Percentiles rank a stretch among this genome's conserved stretches.
Evolutionary conservation across 2,888 invertebrate genomes (phyloP).

Genomic region (Microdon myrmicae): DNA sequence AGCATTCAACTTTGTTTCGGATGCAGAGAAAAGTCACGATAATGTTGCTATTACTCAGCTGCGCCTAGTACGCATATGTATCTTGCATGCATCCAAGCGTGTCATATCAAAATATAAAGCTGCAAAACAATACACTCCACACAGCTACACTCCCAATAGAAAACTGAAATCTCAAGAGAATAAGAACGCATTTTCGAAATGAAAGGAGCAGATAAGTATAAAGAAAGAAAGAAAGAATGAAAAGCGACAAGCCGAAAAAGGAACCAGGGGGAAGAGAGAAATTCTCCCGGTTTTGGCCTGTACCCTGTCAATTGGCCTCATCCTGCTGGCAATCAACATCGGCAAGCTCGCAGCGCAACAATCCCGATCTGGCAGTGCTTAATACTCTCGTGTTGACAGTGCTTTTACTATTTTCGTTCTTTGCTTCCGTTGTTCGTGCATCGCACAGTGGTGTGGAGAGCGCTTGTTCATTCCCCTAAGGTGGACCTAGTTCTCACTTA

Average conservation of each 20-base stretch:
- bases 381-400: constrained; percentile 14
- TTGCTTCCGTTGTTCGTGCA: constrained; percentile 9
- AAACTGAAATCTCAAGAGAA: constrained; percentile 1
- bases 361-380: not conserved
- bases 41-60: no score
- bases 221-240: constrained; percentile 10
- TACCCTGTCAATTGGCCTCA: constrained; percentile 7
- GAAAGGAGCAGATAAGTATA: constrained; percentile 4
- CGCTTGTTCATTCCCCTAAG: constrained; percentile 48
- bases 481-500: constrained; percentile 43
- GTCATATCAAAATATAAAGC: constrained; percentile 30
- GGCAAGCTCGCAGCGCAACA: no score
- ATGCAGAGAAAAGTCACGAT: no score
- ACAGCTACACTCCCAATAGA: not conserved
- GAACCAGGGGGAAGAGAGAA: constrained; percentile 13
- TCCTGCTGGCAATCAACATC: no score
- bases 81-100: constrained; percentile 19
- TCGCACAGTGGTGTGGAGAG: constrained; percentile 7
- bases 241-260: constrained; percentile 7
- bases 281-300: constrained; percentile 26
- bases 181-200: constrained; percentile 1
- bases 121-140: constrained; percentile 14
- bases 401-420: constrained; percentile 31
- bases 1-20: no score
- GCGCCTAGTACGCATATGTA: constrained; percentile 18